Conservation (phyloP, 2,113 vertebrate species). For the Girardinichthys multiradiatus region DNA sequence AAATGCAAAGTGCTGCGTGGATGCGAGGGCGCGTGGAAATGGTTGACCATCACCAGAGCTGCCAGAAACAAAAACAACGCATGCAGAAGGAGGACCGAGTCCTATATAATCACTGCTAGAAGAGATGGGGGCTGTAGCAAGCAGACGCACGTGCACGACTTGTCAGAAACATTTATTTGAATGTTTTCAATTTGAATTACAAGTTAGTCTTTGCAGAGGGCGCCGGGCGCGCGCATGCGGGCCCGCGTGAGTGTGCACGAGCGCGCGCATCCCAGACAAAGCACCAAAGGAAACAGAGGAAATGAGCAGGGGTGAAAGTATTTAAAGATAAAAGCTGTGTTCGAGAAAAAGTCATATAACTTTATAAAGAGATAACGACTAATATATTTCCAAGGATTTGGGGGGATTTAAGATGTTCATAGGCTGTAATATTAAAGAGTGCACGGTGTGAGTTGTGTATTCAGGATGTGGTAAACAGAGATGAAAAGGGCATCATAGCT, state of each 20-base stretch:
- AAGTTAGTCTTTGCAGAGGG: constrained; percentile 12
- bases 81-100: constrained; percentile 41
- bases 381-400: constrained; percentile 59
- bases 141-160: constrained; percentile 19
- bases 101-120: constrained; percentile 24
- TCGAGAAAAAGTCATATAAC: constrained; percentile 58
- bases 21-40: constrained; percentile 54
- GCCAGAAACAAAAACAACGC: constrained; percentile 51
- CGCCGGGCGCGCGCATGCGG: neutral
- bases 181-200: constrained; percentile 18
- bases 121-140: constrained; percentile 4
- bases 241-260: constrained; percentile 4
- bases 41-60: constrained; percentile 61
- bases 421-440: constrained; percentile 53
- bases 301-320: constrained; percentile 68
- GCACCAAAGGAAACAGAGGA: constrained; percentile 70
- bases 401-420: constrained; percentile 49
- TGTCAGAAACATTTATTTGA: constrained; percentile 29
- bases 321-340: constrained; percentile 72
- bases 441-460: constrained; percentile 51
- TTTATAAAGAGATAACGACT: constrained; percentile 71
- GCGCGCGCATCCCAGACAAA: constrained; percentile 61
- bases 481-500: constrained; percentile 44
- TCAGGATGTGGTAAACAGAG: constrained; percentile 53
- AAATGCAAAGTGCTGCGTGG: constrained; percentile 57